Conservation (phyloP, 2,888 invertebrate genomes). For the Diaprepes abbreviatus region DNA sequence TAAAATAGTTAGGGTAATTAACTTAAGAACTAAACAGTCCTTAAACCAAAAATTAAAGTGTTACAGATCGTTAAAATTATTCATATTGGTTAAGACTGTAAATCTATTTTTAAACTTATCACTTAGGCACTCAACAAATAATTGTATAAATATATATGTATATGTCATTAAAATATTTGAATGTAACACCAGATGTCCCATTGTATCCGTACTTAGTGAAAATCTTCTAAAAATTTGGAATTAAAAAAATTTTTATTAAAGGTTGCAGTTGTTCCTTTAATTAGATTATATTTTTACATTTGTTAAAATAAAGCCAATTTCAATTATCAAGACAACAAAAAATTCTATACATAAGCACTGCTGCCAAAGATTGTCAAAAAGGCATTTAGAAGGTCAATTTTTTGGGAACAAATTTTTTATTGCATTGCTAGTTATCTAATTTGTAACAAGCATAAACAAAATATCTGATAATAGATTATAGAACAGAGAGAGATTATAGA, state of each 20-base stretch:
- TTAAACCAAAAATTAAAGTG: slow-evolving; percentile 58
- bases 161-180: slow-evolving; percentile 26
- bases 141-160: slow-evolving; percentile 63
- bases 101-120: slow-evolving; percentile 57
- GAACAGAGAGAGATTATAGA: no score
- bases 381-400: no score
- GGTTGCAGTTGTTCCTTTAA: background rate
- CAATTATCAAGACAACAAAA: no score
- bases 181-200: slow-evolving; percentile 22
- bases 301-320: no score
- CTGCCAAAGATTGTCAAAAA: no score
- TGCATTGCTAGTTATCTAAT: no score
- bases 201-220: background rate
- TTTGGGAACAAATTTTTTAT: no score
- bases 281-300: background rate
- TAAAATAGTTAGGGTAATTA: background rate
- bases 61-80: slow-evolving; percentile 58
- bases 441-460: no score
- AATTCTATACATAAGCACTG: no score
- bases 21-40: slow-evolving; percentile 10
- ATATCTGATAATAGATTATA: no score
- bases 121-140: slow-evolving; percentile 66
- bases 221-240: no score
- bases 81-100: slow-evolving; percentile 40
- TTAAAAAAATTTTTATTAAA: slow-evolving; percentile 45